A percentile compares a stretch with the other conserved stretches of the same genome.
These are phyloP conservation scores for Galaxias olidus DNA, from an alignment of 2,797 vertebrate genomes.

Conservation along the genomic window DNA sequence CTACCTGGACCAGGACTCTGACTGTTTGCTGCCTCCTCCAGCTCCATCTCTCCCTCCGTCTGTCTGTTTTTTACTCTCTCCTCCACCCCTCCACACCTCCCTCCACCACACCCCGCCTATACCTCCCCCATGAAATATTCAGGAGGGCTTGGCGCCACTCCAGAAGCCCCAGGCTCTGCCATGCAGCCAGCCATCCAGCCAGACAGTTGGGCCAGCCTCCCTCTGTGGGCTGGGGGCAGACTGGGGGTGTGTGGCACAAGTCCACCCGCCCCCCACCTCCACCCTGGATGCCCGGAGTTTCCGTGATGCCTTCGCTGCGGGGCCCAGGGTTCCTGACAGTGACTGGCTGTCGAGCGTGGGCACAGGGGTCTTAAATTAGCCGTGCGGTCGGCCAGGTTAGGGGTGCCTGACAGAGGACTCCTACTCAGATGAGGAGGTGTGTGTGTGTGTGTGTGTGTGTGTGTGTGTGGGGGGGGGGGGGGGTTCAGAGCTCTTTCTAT, in stretches of 20 bases:
- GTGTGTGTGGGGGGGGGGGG: no score
- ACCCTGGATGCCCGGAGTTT: neutral
- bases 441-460: no score
- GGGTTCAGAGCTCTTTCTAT: no score
- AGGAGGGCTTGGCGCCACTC: slow-evolving; percentile 30
- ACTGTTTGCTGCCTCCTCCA: no score
- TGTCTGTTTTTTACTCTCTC: no score
- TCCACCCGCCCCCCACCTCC: no score
- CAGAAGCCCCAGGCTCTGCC: slow-evolving; percentile 34
- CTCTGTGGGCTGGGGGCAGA: slow-evolving; percentile 6
- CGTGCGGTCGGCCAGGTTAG: slow-evolving; percentile 4
- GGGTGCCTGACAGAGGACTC: neutral
- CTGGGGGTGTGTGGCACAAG: neutral
- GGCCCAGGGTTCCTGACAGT: neutral
- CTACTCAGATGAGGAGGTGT: no score
- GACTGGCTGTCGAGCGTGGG: neutral
- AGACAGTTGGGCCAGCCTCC: slow-evolving; percentile 32
- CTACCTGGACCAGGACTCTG: no score
- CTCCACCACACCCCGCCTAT: neutral
- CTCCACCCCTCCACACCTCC: neutral
- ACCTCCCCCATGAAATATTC: slow-evolving; percentile 59
- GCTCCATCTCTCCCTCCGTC: no score
- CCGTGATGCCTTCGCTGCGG: slow-evolving; percentile 7
- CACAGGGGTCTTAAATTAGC: slow-evolving; percentile 9
- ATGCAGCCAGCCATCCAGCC: no score